Base-by-base conservation (phyloP, 2,888 invertebrate species). In the Pseudoips prasinana region DNA sequence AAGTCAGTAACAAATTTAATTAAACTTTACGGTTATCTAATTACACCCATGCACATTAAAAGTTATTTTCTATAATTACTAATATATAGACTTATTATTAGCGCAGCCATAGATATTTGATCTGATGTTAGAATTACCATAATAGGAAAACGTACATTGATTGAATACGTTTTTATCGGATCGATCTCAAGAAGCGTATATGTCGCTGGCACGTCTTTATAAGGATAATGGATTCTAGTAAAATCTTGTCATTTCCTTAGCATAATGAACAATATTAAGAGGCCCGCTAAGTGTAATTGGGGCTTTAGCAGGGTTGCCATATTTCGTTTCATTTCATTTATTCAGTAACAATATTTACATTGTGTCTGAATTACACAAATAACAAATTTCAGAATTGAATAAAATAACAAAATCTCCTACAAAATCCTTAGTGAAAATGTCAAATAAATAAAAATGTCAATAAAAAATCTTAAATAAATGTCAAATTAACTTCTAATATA, bases 181-280 rank as follows among this genome's bases (percentile, higher is more conserved):
- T 44, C 32, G 36, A 51, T 51, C 33, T 37, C 29, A 42, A 37
- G 48, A 53, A 39, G 46, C 35, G 33, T 40, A 32, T 36, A 39
- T 42, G 29, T 35, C 20, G 20, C 20, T 24, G 8, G 32, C 39
- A 29, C 46, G 59, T 53, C 58, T 68, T 64, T 71, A 72, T 65
- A 76, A 65, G 69, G 71, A 73, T 76, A 75, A 78, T 77, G 67
- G 63, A 64, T 78, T 79, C 73, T 71, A 75, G 75, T 65, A 74
- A 79, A 82, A 78, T 76, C 73, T 77, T 73, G 75, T 73, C 73
- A 73, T 82, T 86, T 82, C 75, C 79, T 78, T 73, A 73, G 62
- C 69, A 74, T 82, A 81, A 86, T 85, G 78, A 81, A 84, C 74
- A 79, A 84, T 82, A 84, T 83, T 84, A 81, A 83, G 77, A 77